These are phyloP conservation scores for Ichneumon xanthorius DNA, from an alignment of 2,888 invertebrate genomes.

Conservation along the genomic window DNA sequence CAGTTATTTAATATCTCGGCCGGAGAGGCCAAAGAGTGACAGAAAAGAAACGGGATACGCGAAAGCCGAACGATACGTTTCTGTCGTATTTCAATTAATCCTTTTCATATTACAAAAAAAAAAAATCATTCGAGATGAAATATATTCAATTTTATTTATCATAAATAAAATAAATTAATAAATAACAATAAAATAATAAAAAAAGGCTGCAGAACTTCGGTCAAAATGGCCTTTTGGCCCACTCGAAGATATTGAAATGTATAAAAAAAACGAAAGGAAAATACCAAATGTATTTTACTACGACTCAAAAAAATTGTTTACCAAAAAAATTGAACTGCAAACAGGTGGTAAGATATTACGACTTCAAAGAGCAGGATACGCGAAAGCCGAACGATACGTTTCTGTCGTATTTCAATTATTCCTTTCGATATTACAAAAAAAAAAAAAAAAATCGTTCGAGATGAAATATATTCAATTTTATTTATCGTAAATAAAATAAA, in stretches of 20 bases:
- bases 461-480: no score
- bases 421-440: neutral
- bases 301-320: neutral
- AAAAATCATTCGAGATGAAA: no score
- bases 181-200: neutral
- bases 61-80: neutral
- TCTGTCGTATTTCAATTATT: neutral
- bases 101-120: neutral
- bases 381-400: neutral
- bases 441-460: no score
- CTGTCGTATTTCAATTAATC: neutral
- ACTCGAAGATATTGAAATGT: no score
- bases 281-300: neutral
- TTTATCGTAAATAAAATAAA: no score
- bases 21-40: neutral
- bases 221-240: no score
- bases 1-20: conserved; percentile 17
- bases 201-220: neutral
- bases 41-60: neutral
- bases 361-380: conserved; percentile 87
- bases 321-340: conserved; percentile 25
- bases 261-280: no score
- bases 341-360: conserved; percentile 91
- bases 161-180: no score
- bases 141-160: no score